Conservation (phyloP, 2,113 vertebrate genomes). For the Hiodon tergisus region DNA sequence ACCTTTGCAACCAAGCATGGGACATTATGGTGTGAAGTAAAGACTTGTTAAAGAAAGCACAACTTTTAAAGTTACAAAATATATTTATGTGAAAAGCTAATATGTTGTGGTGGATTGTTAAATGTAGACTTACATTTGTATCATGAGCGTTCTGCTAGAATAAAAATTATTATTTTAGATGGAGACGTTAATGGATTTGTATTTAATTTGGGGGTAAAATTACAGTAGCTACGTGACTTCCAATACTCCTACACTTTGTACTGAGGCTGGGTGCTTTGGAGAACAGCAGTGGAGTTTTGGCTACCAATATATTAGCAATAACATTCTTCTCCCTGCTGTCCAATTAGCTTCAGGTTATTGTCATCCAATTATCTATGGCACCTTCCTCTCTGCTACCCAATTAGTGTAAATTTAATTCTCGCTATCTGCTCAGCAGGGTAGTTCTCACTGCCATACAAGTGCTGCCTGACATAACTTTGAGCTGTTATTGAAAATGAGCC, state of each 20-base stretch:
- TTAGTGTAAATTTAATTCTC: no score
- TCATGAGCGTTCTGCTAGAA: slow-evolving; percentile 41
- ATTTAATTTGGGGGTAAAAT: slow-evolving; percentile 3
- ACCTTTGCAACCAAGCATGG: slow-evolving; percentile 47
- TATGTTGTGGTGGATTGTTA: slow-evolving; percentile 59
- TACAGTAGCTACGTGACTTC: neutral
- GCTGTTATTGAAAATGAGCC: slow-evolving; percentile 5
- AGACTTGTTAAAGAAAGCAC: slow-evolving; percentile 48
- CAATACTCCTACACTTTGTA: neutral
- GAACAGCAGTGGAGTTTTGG: neutral
- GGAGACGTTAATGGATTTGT: slow-evolving; percentile 1
- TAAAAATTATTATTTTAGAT: slow-evolving; percentile 32
- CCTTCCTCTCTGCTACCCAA: neutral
- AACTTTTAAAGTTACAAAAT: slow-evolving; percentile 50
- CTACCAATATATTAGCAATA: neutral
- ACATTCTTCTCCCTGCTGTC: slow-evolving; percentile 15
- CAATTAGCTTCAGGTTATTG: slow-evolving; percentile 1
- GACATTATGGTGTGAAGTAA: slow-evolving; percentile 20
- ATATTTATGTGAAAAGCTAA: slow-evolving; percentile 70
- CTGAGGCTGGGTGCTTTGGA: neutral
- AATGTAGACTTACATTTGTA: slow-evolving; percentile 51
- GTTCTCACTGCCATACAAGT: neutral
- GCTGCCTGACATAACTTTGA: neutral
- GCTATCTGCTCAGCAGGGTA: neutral
- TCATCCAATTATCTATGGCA: slow-evolving; percentile 30